Percentiles rank a stretch among this genome's conserved stretches.
phyloP scores from a whole-genome alignment of 2,113 vertebrate genomes.

The Mesocricetus auratus region DNA sequence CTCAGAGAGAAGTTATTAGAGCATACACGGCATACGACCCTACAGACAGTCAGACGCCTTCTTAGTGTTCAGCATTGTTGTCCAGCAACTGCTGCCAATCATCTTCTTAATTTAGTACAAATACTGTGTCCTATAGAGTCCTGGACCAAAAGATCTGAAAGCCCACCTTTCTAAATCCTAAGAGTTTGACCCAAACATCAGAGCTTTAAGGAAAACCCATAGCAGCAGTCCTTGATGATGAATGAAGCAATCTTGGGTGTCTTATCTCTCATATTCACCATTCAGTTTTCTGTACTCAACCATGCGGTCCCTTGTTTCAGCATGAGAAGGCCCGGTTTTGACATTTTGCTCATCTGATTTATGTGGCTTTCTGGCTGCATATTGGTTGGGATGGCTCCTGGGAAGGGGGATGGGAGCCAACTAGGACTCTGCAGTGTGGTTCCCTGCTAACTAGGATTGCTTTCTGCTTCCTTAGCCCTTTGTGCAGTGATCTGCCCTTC shows the following conservation, averaged over 20 bases:
- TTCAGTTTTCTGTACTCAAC: rapidly evolving
- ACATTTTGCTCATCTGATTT: background rate
- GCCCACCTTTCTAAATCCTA: background rate
- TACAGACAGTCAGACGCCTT: background rate
- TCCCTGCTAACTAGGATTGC: conserved; percentile 54
- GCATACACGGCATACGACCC: background rate
- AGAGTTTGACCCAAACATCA: background rate
- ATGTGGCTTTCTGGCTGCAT: conserved; percentile 34
- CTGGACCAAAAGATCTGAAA: background rate
- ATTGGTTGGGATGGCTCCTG: conserved; percentile 5
- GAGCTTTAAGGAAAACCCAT: background rate
- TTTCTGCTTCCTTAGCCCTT: conserved; percentile 67
- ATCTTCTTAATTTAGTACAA: background rate
- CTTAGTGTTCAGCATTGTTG: background rate
- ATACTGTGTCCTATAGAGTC: background rate
- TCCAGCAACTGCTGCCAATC: rapidly evolving
- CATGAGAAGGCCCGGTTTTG: background rate
- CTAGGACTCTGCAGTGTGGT: conserved; percentile 46
- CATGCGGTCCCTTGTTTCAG: background rate
- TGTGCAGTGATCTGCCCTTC: conserved; percentile 55
- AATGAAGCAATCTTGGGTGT: background rate
- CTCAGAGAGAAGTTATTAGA: background rate
- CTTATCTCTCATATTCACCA: background rate
- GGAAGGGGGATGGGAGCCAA: conserved; percentile 23
- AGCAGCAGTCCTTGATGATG: background rate